Percentiles rank a stretch among this genome's conserved stretches.
Conservation (phyloP, 2,113 vertebrate genomes). For the Pitta sordida region DNA sequence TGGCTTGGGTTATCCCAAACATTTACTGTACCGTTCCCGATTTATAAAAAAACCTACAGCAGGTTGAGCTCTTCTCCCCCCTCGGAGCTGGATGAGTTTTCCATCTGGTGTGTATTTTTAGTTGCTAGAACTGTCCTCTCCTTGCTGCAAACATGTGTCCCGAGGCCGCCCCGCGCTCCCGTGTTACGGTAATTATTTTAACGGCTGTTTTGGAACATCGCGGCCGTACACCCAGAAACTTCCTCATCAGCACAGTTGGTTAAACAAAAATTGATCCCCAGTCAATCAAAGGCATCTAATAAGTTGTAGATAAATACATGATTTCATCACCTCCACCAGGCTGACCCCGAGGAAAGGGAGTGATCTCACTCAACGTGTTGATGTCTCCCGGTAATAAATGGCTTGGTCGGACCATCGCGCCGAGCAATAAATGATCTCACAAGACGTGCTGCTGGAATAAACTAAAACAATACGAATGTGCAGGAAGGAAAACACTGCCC, state of each 20-base stretch:
- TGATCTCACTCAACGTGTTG: slow-evolving; percentile 81
- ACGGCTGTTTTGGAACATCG: slow-evolving; percentile 70
- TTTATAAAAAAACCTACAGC: slow-evolving; percentile 68
- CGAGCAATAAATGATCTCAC: slow-evolving; percentile 88
- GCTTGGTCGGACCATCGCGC: slow-evolving; percentile 74
- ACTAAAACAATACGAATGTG: slow-evolving; percentile 81
- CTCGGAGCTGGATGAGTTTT: slow-evolving; percentile 65
- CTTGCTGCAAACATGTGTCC: slow-evolving; percentile 69
- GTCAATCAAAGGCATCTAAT: slow-evolving; percentile 74
- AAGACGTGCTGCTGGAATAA: slow-evolving; percentile 84
- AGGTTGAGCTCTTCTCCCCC: slow-evolving; percentile 20
- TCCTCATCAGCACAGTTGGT: slow-evolving; percentile 61
- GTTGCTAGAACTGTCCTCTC: slow-evolving; percentile 52
- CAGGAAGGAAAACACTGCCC: slow-evolving; percentile 80
- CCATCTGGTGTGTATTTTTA: slow-evolving; percentile 74
- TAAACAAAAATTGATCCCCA: slow-evolving; percentile 74
- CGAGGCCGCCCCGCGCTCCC: slow-evolving; percentile 59
- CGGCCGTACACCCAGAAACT: slow-evolving; percentile 59
- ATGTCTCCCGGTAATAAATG: slow-evolving; percentile 84
- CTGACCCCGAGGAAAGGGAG: slow-evolving; percentile 59
- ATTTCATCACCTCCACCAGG: slow-evolving; percentile 81
- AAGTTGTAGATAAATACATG: slow-evolving; percentile 81
- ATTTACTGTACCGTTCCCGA: slow-evolving; percentile 71
- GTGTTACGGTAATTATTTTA: slow-evolving; percentile 72
- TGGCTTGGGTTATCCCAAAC: slow-evolving; percentile 78